Conservation (phyloP, 2,888 invertebrate species). For the Dynastes maya region DNA sequence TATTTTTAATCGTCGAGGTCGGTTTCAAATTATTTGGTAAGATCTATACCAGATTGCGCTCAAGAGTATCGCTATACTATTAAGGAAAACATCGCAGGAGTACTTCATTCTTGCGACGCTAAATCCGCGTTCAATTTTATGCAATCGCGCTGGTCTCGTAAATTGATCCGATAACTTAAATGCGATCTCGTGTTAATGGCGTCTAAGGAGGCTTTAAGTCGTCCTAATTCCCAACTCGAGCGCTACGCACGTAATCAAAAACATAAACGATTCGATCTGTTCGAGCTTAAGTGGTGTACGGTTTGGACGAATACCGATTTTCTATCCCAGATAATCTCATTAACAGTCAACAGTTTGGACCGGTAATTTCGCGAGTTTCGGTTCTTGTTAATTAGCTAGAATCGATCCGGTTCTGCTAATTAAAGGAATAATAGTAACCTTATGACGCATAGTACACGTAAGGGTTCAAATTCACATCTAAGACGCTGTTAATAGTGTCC, state of each 20-base stretch:
- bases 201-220: slow-evolving; percentile 36
- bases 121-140: slow-evolving; percentile 20
- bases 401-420: slow-evolving; percentile 28
- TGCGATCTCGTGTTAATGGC: slow-evolving; percentile 36
- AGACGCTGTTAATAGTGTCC: no score
- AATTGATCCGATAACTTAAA: slow-evolving; percentile 45
- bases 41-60: background rate
- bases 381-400: slow-evolving; percentile 38
- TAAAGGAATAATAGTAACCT: slow-evolving; percentile 22
- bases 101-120: background rate
- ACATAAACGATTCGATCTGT: slow-evolving; percentile 37
- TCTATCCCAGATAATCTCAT: slow-evolving; percentile 40
- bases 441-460: slow-evolving; percentile 17
- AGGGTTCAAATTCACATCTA: background rate
- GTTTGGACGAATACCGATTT: slow-evolving; percentile 40
- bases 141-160: slow-evolving; percentile 19
- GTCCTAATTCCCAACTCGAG: slow-evolving; percentile 27
- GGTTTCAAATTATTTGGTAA: no score
- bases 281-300: slow-evolving; percentile 7
- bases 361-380: slow-evolving; percentile 35
- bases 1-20: no score
- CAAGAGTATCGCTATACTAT: slow-evolving; percentile 4
- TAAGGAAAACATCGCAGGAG: slow-evolving; percentile 3
- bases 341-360: slow-evolving; percentile 44
- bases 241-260: slow-evolving; percentile 43